Evolutionary conservation across 2,797 vertebrate genomes (phyloP), one percentile per base, ranked within the genome.

Genomic region (Jordanella pulchra): DNA sequence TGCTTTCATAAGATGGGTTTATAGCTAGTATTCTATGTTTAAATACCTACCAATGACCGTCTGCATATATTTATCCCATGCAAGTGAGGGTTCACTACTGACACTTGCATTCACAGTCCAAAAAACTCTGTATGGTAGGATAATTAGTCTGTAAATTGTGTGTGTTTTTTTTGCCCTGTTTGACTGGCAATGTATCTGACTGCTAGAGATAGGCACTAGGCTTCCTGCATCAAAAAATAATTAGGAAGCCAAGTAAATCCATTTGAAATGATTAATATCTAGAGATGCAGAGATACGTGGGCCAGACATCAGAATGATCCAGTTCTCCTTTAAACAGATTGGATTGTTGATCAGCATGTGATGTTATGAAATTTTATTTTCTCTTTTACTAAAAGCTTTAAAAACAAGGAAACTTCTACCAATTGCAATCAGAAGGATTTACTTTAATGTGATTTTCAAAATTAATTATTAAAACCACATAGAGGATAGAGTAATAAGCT

Each of bases 241-340:
- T 42, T 63, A 15, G 60, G 58, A 42, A 61, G 32, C 32, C 58
- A 61, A 1, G 3, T 1, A 39, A 61, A 13, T n/a, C 10, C 3
- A 39, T 61, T 35, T 61, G 23, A 35, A 61, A 61, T 61, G 32
- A 61, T 32, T 60, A 60, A 12, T 61, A 61, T 61, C 21, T 35
- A n/a, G 9, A 61, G 18, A 23, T 23, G 18, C 21, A 61, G 1
- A 18, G 30, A 39, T 35, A 18, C 32, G 5, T 21, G 2, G 4
- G 17, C 7, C 21, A 35, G 30, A 60, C 30, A 35, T 60, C 18
- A 60, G 30, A 60, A 35, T 23, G 10, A 10, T 12, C 32, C 35
- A n/a, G 35, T 39, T 42, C 39, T 42, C 10, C 23, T 42, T 61
- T 25, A 25, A 61, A 11, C 23, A 1, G 51, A 25, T 12, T 0